phyloP scores from a whole-genome alignment of 2,113 vertebrate genomes.

The Bettongia penicillata region DNA sequence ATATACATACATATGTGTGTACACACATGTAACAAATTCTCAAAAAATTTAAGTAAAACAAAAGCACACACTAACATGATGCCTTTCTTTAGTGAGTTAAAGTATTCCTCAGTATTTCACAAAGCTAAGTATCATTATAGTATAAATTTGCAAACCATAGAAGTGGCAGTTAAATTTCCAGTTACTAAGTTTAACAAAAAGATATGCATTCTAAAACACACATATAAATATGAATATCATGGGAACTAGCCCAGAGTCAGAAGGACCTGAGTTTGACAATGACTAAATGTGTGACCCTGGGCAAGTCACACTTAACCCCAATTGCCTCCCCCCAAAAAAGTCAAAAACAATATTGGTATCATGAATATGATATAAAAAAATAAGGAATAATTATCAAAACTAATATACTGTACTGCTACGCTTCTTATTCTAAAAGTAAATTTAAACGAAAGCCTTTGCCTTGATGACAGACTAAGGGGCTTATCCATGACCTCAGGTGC shows the following conservation, averaged over 20 bases:
- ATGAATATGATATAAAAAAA: neutral
- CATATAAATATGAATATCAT: neutral
- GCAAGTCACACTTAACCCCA: neutral
- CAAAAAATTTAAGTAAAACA: neutral
- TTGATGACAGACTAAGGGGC: neutral
- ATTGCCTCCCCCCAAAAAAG: no score
- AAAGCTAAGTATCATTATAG: neutral
- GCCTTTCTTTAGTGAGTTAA: neutral
- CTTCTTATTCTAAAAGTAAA: neutral
- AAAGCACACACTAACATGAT: neutral
- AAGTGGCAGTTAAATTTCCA: neutral
- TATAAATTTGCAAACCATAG: neutral
- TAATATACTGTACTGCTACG: neutral
- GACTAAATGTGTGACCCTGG: neutral
- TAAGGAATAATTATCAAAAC: neutral
- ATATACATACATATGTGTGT: no score
- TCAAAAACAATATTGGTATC: neutral
- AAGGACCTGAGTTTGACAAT: neutral
- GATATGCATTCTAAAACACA: neutral
- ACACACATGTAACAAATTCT: neutral
- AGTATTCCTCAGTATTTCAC: neutral
- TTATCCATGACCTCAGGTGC: neutral
- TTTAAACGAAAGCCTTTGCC: neutral
- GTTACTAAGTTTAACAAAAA: neutral
- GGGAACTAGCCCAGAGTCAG: neutral